These are phyloP conservation scores for Girardinus metallicus DNA, from an alignment of 2,797 vertebrate species.

Conservation along the genomic window DNA sequence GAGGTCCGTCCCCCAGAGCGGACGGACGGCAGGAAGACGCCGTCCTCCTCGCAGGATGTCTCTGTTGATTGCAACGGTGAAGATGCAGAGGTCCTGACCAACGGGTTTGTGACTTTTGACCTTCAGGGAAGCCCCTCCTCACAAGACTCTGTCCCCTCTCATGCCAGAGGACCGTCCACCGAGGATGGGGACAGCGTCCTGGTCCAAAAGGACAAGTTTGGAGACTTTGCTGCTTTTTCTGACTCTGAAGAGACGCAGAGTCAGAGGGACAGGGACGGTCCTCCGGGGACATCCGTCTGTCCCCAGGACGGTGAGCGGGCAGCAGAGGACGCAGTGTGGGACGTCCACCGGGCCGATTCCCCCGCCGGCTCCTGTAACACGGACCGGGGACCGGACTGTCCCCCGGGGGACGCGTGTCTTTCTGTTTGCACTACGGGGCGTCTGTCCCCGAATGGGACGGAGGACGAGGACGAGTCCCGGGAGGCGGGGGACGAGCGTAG, in stretches of 20 bases:
- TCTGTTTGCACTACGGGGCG: constrained; percentile 43
- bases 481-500: constrained; percentile 54
- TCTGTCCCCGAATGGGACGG: constrained; percentile 38
- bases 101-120: constrained; percentile 85
- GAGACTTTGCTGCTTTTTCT: constrained; percentile 91
- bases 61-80: constrained; percentile 84
- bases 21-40: constrained; percentile 75
- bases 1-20: constrained; percentile 74
- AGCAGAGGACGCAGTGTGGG: constrained; percentile 63
- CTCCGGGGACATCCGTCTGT: not conserved
- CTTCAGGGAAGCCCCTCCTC: constrained; percentile 78
- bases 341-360: constrained; percentile 45
- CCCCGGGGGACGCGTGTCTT: not conserved
- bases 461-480: not conserved
- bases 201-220: constrained; percentile 80
- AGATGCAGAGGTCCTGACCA: constrained; percentile 87
- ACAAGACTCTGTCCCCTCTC: constrained; percentile 54
- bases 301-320: constrained; percentile 35
- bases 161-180: constrained; percentile 47
- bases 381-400: constrained; percentile 51
- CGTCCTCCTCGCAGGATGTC: constrained; percentile 49
- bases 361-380: constrained; percentile 56
- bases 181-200: constrained; percentile 70
- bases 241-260: constrained; percentile 51
- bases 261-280: constrained; percentile 47